Evolutionary conservation across 2,888 invertebrate species (phyloP).

Genomic region (Branchipolynoe longqiensis): DNA sequence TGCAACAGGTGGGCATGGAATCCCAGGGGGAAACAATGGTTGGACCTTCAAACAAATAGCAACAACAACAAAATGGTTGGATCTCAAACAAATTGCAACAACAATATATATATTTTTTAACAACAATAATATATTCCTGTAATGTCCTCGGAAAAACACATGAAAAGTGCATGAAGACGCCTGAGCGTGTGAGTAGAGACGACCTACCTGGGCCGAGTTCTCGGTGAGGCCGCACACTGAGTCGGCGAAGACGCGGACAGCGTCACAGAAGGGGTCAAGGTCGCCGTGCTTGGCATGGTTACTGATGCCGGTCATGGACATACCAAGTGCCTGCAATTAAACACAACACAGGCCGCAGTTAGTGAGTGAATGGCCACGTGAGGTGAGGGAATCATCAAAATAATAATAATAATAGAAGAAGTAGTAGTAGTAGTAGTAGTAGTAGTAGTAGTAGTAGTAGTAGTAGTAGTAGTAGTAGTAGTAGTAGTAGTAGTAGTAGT

Average conservation of each 20-base stretch:
- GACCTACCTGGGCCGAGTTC: conserved; percentile 89
- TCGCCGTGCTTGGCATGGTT: conserved; percentile 93
- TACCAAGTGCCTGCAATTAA: conserved; percentile 81
- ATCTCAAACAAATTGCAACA: too few relatives aligned
- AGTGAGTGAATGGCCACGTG: background rate
- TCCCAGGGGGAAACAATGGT: too few relatives aligned
- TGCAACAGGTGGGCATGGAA: too few relatives aligned
- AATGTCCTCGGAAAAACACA: background rate
- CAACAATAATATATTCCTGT: background rate
- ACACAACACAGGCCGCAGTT: background rate
- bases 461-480: conserved; percentile 59
- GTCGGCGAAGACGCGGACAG: conserved; percentile 91
- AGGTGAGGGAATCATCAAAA: too few relatives aligned
- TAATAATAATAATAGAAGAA: background rate
- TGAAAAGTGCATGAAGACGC: background rate
- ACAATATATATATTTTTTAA: background rate
- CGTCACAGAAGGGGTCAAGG: conserved; percentile 91
- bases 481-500: conserved; percentile 60
- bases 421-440: conserved; percentile 58
- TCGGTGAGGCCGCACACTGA: conserved; percentile 96
- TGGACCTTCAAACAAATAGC: too few relatives aligned
- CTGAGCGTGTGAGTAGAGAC: background rate
- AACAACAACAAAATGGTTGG: too few relatives aligned
- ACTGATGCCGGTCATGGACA: conserved; percentile 94
- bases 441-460: conserved; percentile 60